Evolutionary conservation across 2,797 vertebrate genomes (phyloP), one percentile per base, ranked within the genome.

Genomic region (Thripadectes ignobilis): DNA sequence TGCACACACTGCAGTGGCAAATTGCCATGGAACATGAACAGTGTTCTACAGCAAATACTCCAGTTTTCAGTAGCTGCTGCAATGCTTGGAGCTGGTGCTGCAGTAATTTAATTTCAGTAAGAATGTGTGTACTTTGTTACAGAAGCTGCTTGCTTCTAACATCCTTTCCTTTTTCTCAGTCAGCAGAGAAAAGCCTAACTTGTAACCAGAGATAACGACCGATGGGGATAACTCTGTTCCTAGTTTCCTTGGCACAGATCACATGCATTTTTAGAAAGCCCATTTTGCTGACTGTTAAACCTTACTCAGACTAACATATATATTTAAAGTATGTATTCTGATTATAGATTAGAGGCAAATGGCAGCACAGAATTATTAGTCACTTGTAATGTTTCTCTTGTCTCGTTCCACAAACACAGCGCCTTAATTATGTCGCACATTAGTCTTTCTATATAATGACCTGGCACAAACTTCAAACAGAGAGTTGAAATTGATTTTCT

Each of bases 241-340:
- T 78, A 6, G 45, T 92, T 97, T 93, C 68, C 71, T 76, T 88
- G 85, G 73, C 91, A 69, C 67, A 73, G 77, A 77, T 65, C 29
- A 59, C 75, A 62, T 89, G n/a, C 45, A 73, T 88, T 91, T 89
- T 82, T 87, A 93, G 87, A 95, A 86, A 89, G 39, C 78, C 61
- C 48, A 5, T 94, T 95, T 87, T 74, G 43, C 52, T 85, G 67
- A 46, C 74, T 85, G 36, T 95, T 93, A 89, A 94, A 85, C 77
- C 71, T 77, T 65, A 92, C 74, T 95, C 84, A 95, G 91, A 57
- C 73, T 87, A 94, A 94, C 82, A 90, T 92, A 85, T 92, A 43
- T 95, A 95, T 96, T 96, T 96, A 94, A 95, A 94, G 79, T 87
- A 79, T 72, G 32, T 78, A 67, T 88, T 91, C 88, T 95, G 73